Percentiles rank a stretch among this genome's conserved stretches.
Conservation (phyloP, 2,113 vertebrate species). For the Arenaria interpres region DNA sequence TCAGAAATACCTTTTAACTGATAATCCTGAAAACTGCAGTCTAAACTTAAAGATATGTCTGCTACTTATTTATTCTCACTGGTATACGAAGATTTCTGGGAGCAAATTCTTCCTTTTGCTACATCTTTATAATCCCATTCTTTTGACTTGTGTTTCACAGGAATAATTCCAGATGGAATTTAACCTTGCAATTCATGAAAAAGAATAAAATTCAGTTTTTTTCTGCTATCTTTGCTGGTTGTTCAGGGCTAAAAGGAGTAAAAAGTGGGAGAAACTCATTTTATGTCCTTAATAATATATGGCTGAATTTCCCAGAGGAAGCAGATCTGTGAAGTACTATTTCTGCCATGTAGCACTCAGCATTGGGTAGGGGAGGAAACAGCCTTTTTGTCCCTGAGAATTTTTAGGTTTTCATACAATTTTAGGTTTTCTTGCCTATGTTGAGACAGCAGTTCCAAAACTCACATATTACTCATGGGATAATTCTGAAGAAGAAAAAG, state of each 20-base stretch:
- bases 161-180: neutral
- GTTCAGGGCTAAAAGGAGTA: neutral
- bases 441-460: neutral
- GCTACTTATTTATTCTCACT: neutral
- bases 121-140: neutral
- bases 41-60: neutral
- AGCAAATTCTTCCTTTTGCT: neutral
- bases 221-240: neutral
- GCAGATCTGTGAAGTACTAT: neutral
- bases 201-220: neutral
- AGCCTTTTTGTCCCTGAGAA: neutral
- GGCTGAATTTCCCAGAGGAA: neutral
- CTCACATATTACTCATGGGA: neutral
- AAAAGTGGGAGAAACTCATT: neutral
- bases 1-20: neutral
- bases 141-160: neutral
- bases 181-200: neutral
- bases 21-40: neutral
- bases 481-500: neutral
- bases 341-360: neutral
- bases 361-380: neutral
- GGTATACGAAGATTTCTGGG: neutral
- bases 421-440: neutral
- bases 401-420: neutral
- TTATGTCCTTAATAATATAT: neutral